These are phyloP conservation scores for Trachymyrmex cornetzi DNA, from an alignment of 1,140 invertebrate species.

Conservation along the genomic window DNA sequence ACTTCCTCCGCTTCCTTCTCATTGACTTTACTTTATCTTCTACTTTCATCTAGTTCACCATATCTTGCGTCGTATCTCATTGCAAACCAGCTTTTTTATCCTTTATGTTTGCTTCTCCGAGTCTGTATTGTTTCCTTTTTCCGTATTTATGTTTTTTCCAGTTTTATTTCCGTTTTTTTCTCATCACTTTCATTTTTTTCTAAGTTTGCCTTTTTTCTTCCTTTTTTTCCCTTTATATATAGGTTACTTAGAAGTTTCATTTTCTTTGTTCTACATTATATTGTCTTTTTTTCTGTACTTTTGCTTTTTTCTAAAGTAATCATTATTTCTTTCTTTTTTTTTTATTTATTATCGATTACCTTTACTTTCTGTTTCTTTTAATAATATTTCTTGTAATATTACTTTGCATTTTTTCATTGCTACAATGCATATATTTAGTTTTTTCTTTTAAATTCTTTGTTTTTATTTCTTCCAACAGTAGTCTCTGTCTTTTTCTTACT, in stretches of 20 bases:
- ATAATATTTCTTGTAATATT: conserved; percentile 16
- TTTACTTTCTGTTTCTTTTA: background rate
- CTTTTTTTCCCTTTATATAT: background rate
- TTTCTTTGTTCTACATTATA: background rate
- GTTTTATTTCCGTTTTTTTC: background rate
- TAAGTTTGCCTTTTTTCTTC: background rate
- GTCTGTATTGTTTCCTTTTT: background rate
- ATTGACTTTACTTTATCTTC: conserved; percentile 15
- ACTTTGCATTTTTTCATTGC: background rate
- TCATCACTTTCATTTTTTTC: conserved; percentile 7
- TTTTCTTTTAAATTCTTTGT: background rate
- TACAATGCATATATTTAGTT: conserved; percentile 35
- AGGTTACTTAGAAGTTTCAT: background rate
- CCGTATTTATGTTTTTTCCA: background rate
- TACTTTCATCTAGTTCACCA: background rate
- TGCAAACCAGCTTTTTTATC: background rate
- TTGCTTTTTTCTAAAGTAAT: background rate
- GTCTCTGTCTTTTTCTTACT: background rate
- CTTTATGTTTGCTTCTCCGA: background rate
- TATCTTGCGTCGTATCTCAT: conserved; percentile 15
- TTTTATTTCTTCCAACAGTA: conserved; percentile 22
- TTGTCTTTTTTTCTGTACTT: background rate
- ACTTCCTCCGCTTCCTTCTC: background rate
- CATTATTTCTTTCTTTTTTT: background rate
- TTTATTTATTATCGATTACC: background rate